Percentiles rank a stretch among this genome's conserved stretches.
Conservation (phyloP, 2,113 vertebrate genomes). For the Xenopus borealis region DNA sequence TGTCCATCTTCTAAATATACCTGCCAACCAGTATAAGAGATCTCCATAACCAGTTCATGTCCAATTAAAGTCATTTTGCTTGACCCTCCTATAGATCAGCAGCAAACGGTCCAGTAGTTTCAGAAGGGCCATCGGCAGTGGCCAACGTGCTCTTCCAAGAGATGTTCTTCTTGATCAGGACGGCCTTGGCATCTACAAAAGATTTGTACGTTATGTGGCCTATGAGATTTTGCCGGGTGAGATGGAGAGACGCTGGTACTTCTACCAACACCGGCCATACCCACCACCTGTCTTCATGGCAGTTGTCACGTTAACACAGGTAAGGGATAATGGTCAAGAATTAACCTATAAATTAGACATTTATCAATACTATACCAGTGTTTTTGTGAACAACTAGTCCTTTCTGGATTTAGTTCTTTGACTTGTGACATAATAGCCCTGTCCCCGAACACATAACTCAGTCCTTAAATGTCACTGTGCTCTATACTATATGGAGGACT, state of each 20-base stretch:
- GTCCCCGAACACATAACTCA: too few species aligned
- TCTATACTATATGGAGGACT: too few species aligned
- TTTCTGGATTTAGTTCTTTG: too few species aligned
- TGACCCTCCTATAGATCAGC: slow-evolving; percentile 78
- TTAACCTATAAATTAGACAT: too few species aligned
- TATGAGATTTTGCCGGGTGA: slow-evolving; percentile 97
- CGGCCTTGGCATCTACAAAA: slow-evolving; percentile 92
- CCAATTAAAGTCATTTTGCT: not conserved
- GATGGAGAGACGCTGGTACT: slow-evolving; percentile 96
- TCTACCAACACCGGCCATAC: slow-evolving; percentile 90
- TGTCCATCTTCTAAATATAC: too few species aligned
- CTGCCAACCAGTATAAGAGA: too few species aligned
- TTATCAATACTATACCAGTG: too few species aligned
- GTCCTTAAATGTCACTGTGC: too few species aligned
- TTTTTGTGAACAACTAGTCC: too few species aligned
- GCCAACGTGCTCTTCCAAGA: slow-evolving; percentile 87
- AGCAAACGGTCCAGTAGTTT: slow-evolving; percentile 97
- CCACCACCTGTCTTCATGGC: slow-evolving; percentile 93
- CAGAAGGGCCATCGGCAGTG: slow-evolving; percentile 90
- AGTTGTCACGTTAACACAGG: slow-evolving; percentile 89
- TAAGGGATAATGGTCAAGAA: slow-evolving; percentile 42
- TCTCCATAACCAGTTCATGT: too few species aligned
- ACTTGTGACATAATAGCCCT: too few species aligned
- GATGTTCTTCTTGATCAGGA: slow-evolving; percentile 91
- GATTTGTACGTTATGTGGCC: slow-evolving; percentile 96